Evolutionary conservation across 2,797 vertebrate species (phyloP).

Genomic region (Ceyx erithaca): DNA sequence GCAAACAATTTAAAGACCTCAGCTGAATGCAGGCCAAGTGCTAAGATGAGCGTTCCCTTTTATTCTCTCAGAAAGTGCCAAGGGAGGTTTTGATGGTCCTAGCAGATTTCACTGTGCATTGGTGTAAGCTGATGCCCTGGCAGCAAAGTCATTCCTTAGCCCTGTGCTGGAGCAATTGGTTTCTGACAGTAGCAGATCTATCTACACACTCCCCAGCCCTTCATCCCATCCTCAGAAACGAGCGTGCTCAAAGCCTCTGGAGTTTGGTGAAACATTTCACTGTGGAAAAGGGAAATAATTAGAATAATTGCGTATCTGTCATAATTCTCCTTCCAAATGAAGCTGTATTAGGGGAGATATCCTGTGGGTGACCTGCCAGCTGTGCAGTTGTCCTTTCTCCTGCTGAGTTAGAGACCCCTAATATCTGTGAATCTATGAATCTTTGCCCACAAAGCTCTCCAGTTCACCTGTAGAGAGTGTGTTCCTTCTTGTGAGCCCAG

Average conservation of each 20-base stretch:
- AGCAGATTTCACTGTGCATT: not conserved
- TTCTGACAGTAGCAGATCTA: not conserved
- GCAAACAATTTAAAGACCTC: slow-evolving; percentile 11
- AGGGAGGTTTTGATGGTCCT: not conserved
- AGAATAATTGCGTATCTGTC: not conserved
- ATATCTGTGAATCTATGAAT: too few species aligned
- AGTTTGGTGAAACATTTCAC: not conserved
- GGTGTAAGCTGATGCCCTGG: not conserved
- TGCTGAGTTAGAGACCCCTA: not conserved
- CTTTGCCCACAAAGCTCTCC: not conserved
- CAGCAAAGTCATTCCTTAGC: not conserved
- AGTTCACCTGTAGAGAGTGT: not conserved
- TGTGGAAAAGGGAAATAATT: not conserved
- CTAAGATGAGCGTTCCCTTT: not conserved
- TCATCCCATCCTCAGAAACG: not conserved
- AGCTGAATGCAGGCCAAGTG: not conserved
- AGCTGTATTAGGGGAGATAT: not conserved
- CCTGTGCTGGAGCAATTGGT: not conserved
- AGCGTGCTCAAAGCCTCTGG: not conserved
- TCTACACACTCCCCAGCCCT: not conserved
- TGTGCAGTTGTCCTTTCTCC: not conserved
- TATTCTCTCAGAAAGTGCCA: not conserved
- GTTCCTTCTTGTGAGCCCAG: not conserved
- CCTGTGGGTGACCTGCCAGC: not conserved
- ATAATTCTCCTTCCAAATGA: not conserved